phyloP scores from a whole-genome alignment of 2,888 invertebrate genomes.

The Drosophila engyochracea region DNA sequence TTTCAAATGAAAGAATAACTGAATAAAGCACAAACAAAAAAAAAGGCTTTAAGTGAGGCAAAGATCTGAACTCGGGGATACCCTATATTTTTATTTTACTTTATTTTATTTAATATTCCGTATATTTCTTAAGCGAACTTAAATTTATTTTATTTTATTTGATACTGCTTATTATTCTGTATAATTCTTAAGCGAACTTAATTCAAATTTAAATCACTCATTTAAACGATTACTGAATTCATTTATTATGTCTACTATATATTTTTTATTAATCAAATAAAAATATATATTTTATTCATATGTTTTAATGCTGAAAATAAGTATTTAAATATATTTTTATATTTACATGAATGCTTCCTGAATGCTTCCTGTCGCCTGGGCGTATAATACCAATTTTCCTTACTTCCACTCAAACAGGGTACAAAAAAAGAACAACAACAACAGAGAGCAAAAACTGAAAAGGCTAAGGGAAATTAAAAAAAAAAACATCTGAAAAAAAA shows the following conservation, averaged over 20 bases:
- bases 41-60: background rate
- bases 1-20: background rate
- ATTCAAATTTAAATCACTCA: background rate
- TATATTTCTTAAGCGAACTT: too few relatives aligned
- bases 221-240: background rate
- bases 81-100: background rate
- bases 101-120: background rate
- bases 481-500: constrained; percentile 26
- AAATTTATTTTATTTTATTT: background rate
- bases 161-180: background rate
- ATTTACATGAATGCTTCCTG: background rate
- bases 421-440: background rate
- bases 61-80: background rate
- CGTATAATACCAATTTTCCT: background rate
- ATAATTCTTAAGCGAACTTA: too few relatives aligned
- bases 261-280: background rate
- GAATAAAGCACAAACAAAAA: background rate
- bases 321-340: background rate
- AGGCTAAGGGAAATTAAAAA: constrained; percentile 7
- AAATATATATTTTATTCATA: background rate
- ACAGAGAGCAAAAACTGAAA: background rate
- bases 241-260: background rate
- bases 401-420: background rate
- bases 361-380: background rate
- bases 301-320: background rate